A percentile compares a stretch with the other conserved stretches of the same genome.
phyloP scores from a whole-genome alignment of 2,888 invertebrate genomes.

The Meganola albula region DNA sequence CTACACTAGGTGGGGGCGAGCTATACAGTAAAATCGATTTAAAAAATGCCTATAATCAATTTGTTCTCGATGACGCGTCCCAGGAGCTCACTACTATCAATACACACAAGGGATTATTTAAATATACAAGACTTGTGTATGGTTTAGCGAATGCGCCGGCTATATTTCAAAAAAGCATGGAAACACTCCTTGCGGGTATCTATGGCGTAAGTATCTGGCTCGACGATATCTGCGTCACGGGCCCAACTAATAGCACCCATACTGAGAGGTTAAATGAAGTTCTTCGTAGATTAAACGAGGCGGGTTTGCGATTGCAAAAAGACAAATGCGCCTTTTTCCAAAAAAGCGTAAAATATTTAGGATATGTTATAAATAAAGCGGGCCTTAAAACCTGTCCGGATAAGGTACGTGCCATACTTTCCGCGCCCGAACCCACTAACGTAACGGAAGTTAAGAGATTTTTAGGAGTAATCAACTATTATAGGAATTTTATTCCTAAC shows the following conservation, averaged over 20 bases:
- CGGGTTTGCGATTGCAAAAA: constrained; percentile 6
- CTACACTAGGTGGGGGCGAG: neutral
- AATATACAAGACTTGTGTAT: constrained; percentile 17
- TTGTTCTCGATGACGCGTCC: neutral
- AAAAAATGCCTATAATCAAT: neutral
- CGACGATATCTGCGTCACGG: constrained; percentile 24
- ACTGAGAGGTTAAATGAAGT: neutral
- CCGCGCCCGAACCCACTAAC: constrained; percentile 1
- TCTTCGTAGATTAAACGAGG: constrained; percentile 3
- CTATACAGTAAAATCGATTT: constrained; percentile 5
- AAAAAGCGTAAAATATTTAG: neutral
- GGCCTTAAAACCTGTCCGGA: constrained; percentile 6
- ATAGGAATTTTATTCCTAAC: constrained; percentile 23
- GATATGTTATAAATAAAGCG: neutral
- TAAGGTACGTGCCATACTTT: neutral
- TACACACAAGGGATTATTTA: constrained; percentile 30
- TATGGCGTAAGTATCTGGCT: constrained; percentile 21
- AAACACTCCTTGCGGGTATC: constrained; percentile 18
- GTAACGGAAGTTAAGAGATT: constrained; percentile 20
- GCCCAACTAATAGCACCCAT: constrained; percentile 6
- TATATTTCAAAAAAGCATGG: constrained; percentile 38
- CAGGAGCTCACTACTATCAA: constrained; percentile 15
- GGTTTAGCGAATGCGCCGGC: constrained; percentile 25
- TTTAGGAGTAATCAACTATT: constrained; percentile 25
- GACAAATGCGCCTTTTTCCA: neutral